Evolutionary conservation across 2,888 invertebrate genomes (phyloP).

Genomic region (Syritta pipiens): DNA sequence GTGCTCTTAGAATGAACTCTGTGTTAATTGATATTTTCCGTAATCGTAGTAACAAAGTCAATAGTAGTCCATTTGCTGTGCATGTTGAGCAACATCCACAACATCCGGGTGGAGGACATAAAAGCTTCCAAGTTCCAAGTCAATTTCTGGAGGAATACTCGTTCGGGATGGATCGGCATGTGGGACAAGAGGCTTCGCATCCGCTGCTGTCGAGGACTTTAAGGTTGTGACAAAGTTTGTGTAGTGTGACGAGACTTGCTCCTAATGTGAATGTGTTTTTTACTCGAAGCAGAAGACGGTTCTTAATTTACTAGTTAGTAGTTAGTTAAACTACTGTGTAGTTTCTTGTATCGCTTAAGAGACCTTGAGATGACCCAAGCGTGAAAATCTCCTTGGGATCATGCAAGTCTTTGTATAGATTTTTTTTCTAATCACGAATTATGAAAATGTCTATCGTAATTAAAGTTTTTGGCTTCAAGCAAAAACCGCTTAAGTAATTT

Average conservation of each 20-base stretch:
- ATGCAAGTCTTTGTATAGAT: too few relatives aligned
- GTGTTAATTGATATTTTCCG: conserved; percentile 11
- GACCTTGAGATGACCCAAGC: too few relatives aligned
- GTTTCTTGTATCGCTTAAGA: too few relatives aligned
- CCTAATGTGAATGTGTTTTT: background rate
- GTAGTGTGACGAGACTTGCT: background rate
- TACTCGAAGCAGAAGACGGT: background rate
- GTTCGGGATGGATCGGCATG: conserved; percentile 23
- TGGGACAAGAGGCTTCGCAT: conserved; percentile 17
- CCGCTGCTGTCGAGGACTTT: conserved; percentile 47
- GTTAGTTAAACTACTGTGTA: too few relatives aligned
- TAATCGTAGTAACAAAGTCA: conserved; percentile 20
- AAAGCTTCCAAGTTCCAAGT: conserved; percentile 21
- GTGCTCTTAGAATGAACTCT: conserved; percentile 14
- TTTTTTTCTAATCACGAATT: too few relatives aligned
- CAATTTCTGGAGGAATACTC: conserved; percentile 22
- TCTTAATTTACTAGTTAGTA: too few relatives aligned
- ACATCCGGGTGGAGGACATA: conserved; percentile 30
- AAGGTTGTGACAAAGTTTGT: conserved; percentile 12
- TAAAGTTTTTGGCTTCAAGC: too few relatives aligned
- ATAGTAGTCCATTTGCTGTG: conserved; percentile 22
- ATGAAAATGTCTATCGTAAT: too few relatives aligned
- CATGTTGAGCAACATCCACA: conserved; percentile 8
- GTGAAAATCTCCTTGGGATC: too few relatives aligned
- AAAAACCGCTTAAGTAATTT: too few relatives aligned